These are phyloP conservation scores for Bemisia tabaci DNA, from an alignment of 1,140 invertebrate genomes.

Conservation along the genomic window DNA sequence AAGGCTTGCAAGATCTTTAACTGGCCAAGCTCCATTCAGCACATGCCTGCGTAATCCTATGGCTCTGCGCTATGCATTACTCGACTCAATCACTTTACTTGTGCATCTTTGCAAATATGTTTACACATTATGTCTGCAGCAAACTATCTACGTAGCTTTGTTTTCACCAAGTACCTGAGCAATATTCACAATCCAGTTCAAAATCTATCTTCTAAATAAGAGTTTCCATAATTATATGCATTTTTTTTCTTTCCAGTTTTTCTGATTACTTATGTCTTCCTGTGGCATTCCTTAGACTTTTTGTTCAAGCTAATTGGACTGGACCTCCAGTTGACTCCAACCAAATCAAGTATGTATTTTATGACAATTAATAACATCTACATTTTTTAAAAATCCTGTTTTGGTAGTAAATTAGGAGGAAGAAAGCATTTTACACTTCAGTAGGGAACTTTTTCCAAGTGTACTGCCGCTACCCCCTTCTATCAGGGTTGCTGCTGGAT, in stretches of 20 bases:
- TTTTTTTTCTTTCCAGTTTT: neutral
- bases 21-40: too few species aligned
- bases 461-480: conserved; percentile 25
- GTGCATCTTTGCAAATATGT: too few species aligned
- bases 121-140: too few species aligned
- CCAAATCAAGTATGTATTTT: conserved; percentile 13
- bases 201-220: too few species aligned
- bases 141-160: too few species aligned
- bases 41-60: too few species aligned
- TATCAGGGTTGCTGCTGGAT: conserved; percentile 28
- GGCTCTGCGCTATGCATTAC: too few species aligned
- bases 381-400: conserved; percentile 11
- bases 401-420: conserved; percentile 14
- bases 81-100: too few species aligned
- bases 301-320: conserved; percentile 69
- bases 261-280: conserved; percentile 31
- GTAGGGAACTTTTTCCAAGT: conserved; percentile 23
- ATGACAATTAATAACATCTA: conserved; percentile 12
- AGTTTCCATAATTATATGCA: too few species aligned
- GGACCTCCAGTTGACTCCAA: conserved; percentile 39
- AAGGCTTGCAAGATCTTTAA: too few species aligned
- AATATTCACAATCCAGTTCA: too few species aligned
- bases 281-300: conserved; percentile 47
- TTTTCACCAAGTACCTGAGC: too few species aligned
- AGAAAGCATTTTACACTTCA: conserved; percentile 17